Evolutionary conservation across 2,797 vertebrate species (phyloP).

Genomic region (Meda fulgida): DNA sequence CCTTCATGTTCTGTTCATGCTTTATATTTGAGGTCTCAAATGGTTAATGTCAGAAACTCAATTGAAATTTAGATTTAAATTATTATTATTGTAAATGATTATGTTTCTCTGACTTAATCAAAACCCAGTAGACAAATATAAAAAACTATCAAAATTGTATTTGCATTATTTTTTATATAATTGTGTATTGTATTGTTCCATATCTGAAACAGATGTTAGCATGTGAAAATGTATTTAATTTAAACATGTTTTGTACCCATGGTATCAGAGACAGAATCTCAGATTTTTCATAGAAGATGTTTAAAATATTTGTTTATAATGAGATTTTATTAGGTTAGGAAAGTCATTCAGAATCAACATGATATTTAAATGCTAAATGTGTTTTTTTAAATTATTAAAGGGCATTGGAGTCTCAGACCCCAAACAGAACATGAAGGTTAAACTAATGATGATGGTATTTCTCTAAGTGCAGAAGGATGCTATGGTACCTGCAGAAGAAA

Average conservation of each 20-base stretch:
- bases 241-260: neutral
- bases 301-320: neutral
- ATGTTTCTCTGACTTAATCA: neutral
- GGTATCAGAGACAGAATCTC: neutral
- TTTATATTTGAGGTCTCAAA: neutral
- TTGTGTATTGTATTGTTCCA: neutral
- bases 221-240: neutral
- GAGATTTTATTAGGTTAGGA: neutral
- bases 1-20: neutral
- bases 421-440: constrained; percentile 1
- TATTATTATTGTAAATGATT: neutral
- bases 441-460: neutral
- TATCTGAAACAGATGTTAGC: neutral
- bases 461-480: neutral
- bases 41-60: neutral
- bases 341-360: neutral
- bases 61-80: neutral
- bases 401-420: neutral
- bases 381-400: neutral
- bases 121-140: neutral
- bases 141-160: neutral
- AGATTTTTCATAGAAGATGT: neutral
- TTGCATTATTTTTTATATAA: neutral
- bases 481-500: constrained; percentile 10
- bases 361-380: neutral